These are phyloP conservation scores for Dryobotodes eremita DNA, from an alignment of 2,888 invertebrate genomes.

Conservation along the genomic window DNA sequence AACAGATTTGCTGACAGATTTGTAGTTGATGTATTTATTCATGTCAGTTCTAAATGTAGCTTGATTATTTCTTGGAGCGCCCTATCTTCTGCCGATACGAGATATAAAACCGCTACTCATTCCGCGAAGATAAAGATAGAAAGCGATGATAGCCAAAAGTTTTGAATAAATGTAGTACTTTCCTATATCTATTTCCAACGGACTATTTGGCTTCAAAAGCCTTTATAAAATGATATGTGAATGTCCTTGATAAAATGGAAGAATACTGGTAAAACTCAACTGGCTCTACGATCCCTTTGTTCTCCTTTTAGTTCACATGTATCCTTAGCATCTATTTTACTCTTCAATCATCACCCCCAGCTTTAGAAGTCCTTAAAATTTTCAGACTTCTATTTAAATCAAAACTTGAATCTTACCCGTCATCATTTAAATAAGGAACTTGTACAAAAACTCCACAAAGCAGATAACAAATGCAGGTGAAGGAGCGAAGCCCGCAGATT, in stretches of 20 bases:
- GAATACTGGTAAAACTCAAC: background rate
- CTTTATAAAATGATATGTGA: background rate
- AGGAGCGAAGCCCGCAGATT: slow-evolving; percentile 68
- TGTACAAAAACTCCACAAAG: background rate
- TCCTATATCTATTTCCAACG: slow-evolving; percentile 6
- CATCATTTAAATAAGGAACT: background rate
- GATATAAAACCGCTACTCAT: slow-evolving; percentile 22
- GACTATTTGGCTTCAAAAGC: slow-evolving; percentile 2
- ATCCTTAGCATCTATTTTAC: background rate
- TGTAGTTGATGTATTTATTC: slow-evolving; percentile 53
- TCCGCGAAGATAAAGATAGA: slow-evolving; percentile 40
- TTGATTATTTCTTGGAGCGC: slow-evolving; percentile 48
- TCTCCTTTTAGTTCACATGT: background rate
- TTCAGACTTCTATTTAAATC: background rate
- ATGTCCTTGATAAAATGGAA: background rate
- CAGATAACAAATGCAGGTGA: slow-evolving; percentile 53
- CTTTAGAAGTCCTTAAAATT: background rate
- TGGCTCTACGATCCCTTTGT: background rate
- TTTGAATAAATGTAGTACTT: slow-evolving; percentile 31
- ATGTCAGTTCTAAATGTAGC: slow-evolving; percentile 50
- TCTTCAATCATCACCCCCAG: background rate
- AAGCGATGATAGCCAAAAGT: slow-evolving; percentile 32
- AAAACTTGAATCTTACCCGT: background rate
- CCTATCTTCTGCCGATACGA: slow-evolving; percentile 38
- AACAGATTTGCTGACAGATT: slow-evolving; percentile 42